Percentiles rank a stretch among this genome's conserved stretches.
phyloP scores from a whole-genome alignment of 35 echinoderm and acorn worm genomes.

The Heliocidaris tuberculata region DNA sequence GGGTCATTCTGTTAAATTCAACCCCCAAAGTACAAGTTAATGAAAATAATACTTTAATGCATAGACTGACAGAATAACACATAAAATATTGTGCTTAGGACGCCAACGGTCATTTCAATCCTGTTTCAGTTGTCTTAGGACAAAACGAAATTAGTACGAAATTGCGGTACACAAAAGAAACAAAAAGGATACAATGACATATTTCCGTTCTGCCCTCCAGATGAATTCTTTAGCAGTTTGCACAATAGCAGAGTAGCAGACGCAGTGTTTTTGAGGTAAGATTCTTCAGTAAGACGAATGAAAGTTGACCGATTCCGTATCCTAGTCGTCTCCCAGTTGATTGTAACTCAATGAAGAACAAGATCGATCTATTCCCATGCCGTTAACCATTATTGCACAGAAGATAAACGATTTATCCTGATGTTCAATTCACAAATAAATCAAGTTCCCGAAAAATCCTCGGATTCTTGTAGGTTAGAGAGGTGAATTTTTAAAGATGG shows the following conservation, averaged over 20 bases:
- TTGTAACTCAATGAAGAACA: not conserved
- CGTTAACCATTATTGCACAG: not conserved
- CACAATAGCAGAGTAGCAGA: not conserved
- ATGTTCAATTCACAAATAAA: slow-evolving; percentile 1
- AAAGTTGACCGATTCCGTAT: not conserved
- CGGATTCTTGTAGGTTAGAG: not conserved
- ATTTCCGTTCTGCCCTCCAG: not conserved
- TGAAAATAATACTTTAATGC: too few species aligned
- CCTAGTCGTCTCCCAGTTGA: not conserved
- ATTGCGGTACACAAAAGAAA: too few species aligned
- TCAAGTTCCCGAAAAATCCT: not conserved
- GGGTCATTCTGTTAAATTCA: too few species aligned
- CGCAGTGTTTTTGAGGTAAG: not conserved
- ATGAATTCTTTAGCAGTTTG: not conserved
- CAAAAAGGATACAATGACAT: not conserved
- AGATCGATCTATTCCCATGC: not conserved
- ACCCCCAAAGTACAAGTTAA: too few species aligned
- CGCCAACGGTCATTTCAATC: too few species aligned
- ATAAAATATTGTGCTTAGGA: too few species aligned
- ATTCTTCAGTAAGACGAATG: not conserved
- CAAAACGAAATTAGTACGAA: too few species aligned
- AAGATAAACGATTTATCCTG: not conserved
- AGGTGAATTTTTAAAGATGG: not conserved
- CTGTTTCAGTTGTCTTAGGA: too few species aligned
- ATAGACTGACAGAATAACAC: too few species aligned